These are phyloP conservation scores for Eretmochelys imbricata DNA, from an alignment of 2,113 vertebrate species.

Conservation along the genomic window DNA sequence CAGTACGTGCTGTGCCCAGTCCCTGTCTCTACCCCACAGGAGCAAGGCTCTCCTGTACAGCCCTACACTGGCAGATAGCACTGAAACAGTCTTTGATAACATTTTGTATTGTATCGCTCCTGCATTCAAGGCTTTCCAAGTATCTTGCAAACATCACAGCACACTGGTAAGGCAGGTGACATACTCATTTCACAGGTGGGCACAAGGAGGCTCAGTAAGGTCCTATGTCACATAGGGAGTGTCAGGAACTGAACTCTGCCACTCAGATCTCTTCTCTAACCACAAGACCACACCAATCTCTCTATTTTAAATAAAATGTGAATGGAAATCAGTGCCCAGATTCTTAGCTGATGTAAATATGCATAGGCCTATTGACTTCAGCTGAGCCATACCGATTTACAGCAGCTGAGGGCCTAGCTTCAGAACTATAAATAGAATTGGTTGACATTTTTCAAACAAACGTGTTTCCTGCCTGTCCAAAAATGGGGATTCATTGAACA, in stretches of 20 bases:
- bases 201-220: neutral
- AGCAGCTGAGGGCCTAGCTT: neutral
- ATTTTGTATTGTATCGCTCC: neutral
- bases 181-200: neutral
- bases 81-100: neutral
- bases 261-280: neutral
- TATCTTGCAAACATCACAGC: neutral
- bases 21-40: neutral
- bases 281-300: neutral
- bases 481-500: neutral
- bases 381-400: neutral
- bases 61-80: neutral
- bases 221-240: neutral
- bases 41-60: neutral
- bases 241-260: neutral
- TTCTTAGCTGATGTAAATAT: neutral
- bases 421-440: neutral
- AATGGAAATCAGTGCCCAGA: neutral
- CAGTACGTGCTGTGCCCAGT: neutral
- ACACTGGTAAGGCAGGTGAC: neutral
- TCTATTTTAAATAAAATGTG: neutral
- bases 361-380: neutral
- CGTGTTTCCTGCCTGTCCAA: neutral
- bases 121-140: neutral
- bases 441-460: neutral